Conservation (phyloP, 2,888 invertebrate genomes). For the Cataglyphis albicans region DNA sequence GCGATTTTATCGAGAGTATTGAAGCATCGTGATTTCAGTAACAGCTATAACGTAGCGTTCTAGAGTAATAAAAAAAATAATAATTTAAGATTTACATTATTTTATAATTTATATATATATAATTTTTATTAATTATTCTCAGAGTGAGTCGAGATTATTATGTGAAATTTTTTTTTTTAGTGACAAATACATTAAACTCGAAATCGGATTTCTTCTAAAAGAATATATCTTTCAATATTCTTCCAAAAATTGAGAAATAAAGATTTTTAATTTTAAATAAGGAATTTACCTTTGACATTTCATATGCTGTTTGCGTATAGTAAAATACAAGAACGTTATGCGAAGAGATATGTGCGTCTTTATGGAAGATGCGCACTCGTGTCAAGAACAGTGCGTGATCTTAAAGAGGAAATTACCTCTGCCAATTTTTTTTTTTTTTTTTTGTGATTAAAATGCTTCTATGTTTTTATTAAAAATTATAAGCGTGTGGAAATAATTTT, state of each 20-base stretch:
- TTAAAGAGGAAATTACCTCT: constrained; percentile 19
- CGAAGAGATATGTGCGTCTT: not conserved
- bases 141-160: not conserved
- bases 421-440: not conserved
- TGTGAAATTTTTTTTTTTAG: not conserved
- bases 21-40: constrained; percentile 38
- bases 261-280: constrained; percentile 8
- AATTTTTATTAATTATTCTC: not conserved
- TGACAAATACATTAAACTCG: not conserved
- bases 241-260: not conserved
- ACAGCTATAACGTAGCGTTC: not conserved
- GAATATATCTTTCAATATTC: constrained; percentile 4
- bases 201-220: not conserved
- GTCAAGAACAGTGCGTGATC: not conserved
- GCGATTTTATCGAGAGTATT: constrained; percentile 1
- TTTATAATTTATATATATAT: too few relatives aligned
- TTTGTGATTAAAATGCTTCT: not conserved
- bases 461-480: not conserved
- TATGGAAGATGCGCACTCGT: not conserved
- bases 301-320: not conserved
- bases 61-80: constrained; percentile 10
- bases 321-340: constrained; percentile 13
- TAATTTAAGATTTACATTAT: constrained; percentile 6
- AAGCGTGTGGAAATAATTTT: not conserved
- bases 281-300: constrained; percentile 34